Conservation (phyloP, 2,888 invertebrate genomes). For the Heliconius charithonia region DNA sequence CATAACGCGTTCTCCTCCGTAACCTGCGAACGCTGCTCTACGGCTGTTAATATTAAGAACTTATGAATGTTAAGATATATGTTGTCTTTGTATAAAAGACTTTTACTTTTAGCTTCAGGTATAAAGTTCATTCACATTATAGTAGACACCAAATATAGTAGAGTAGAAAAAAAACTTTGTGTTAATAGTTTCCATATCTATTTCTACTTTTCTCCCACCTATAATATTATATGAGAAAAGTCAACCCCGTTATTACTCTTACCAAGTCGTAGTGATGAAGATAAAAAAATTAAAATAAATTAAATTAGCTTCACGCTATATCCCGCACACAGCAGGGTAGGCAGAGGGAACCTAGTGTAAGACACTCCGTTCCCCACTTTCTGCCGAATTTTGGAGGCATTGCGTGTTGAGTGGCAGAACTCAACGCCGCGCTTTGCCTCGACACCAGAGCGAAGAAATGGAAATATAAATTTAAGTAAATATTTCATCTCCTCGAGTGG, state of each 20-base stretch:
- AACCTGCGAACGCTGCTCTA: background rate
- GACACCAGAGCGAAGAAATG: too few relatives aligned
- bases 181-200: background rate
- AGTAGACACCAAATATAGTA: background rate
- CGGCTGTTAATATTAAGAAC: conserved; percentile 19
- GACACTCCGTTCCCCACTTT: too few relatives aligned
- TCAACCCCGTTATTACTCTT: background rate
- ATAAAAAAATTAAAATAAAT: too few relatives aligned
- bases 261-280: background rate
- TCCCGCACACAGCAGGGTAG: too few relatives aligned
- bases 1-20: background rate
- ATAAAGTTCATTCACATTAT: background rate
- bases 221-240: background rate
- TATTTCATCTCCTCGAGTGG: too few relatives aligned
- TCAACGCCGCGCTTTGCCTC: too few relatives aligned
- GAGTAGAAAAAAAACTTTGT: too few relatives aligned
- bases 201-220: background rate
- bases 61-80: background rate
- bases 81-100: background rate
- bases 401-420: too few relatives aligned
- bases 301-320: background rate
- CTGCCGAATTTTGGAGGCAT: too few relatives aligned
- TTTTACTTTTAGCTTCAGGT: background rate
- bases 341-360: too few relatives aligned
- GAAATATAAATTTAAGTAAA: too few relatives aligned